Evolutionary conservation across 2,888 invertebrate genomes (phyloP).

Genomic region (Stenurella melanura): DNA sequence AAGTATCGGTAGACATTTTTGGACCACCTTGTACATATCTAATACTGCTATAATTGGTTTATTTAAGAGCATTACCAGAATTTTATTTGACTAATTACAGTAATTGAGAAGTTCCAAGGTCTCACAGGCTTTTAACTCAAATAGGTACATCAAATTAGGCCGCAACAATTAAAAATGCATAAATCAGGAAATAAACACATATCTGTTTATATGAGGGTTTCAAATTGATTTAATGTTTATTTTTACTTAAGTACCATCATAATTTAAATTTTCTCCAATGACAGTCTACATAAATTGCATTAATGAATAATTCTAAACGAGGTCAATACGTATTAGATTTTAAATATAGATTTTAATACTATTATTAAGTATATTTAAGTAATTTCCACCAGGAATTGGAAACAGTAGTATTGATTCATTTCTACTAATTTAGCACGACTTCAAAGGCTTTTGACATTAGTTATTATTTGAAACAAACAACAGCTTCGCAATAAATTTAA

Average conservation of each 20-base stretch:
- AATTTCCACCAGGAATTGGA: neutral
- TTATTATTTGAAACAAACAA: constrained; percentile 8
- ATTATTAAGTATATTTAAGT: constrained; percentile 22
- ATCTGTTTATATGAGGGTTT: neutral
- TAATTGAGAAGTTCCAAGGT: too few species aligned
- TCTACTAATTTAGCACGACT: neutral
- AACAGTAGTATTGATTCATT: constrained; percentile 4
- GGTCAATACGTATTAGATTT: constrained; percentile 10
- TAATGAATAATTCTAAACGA: neutral
- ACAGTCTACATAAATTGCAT: too few species aligned
- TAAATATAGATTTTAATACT: constrained; percentile 28
- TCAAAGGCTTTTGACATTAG: neutral
- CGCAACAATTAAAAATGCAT: neutral
- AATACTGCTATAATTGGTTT: too few species aligned
- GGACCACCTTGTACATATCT: too few species aligned
- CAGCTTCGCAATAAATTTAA: neutral
- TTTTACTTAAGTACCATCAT: neutral
- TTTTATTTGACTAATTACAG: too few species aligned
- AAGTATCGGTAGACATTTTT: too few species aligned
- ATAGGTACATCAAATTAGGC: neutral
- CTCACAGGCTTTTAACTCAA: too few species aligned
- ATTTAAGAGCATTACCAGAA: too few species aligned
- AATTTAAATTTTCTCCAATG: too few species aligned
- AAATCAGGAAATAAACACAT: neutral
- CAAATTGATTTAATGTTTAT: neutral